These are phyloP conservation scores for human DNA, from an alignment of 2,113 vertebrate species.

Conservation along the genomic window DNA sequence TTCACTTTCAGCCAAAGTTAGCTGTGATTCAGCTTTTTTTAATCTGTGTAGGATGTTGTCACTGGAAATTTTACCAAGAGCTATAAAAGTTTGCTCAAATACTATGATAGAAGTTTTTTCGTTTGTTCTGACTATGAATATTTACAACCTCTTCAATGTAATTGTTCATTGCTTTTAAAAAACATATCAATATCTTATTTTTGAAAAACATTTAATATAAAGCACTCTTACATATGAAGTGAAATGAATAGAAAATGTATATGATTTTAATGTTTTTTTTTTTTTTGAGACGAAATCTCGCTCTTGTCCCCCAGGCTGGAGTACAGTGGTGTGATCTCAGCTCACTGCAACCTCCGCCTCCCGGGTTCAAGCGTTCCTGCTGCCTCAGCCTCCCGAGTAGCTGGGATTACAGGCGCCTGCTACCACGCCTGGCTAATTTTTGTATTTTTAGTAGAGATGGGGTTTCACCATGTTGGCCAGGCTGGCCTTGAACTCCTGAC, in stretches of 20 bases:
- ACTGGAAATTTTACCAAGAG: slow-evolving; percentile 32
- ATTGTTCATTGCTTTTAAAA: background rate
- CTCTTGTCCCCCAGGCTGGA: too few relatives aligned
- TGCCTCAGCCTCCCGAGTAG: too few relatives aligned
- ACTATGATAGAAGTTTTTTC: background rate
- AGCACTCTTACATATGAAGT: slow-evolving; percentile 32
- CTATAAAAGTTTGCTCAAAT: background rate
- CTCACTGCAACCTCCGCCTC: too few relatives aligned
- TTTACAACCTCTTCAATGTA: background rate
- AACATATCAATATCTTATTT: background rate
- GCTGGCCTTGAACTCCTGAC: too few relatives aligned
- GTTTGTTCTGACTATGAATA: background rate
- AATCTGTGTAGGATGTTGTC: background rate
- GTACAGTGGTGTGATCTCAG: too few relatives aligned
- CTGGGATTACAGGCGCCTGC: too few relatives aligned
- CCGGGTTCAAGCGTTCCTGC: too few relatives aligned
- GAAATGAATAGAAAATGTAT: slow-evolving; percentile 19
- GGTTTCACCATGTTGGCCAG: too few relatives aligned
- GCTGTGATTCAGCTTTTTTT: background rate
- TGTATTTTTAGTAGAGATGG: too few relatives aligned
- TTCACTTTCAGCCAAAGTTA: background rate
- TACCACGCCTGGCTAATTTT: too few relatives aligned
- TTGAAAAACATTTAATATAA: slow-evolving; percentile 31
- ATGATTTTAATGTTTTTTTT: background rate
- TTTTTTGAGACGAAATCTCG: too few relatives aligned